These are phyloP conservation scores for Ptychadena robeensis DNA, from an alignment of 2,797 vertebrate genomes.

Conservation along the genomic window DNA sequence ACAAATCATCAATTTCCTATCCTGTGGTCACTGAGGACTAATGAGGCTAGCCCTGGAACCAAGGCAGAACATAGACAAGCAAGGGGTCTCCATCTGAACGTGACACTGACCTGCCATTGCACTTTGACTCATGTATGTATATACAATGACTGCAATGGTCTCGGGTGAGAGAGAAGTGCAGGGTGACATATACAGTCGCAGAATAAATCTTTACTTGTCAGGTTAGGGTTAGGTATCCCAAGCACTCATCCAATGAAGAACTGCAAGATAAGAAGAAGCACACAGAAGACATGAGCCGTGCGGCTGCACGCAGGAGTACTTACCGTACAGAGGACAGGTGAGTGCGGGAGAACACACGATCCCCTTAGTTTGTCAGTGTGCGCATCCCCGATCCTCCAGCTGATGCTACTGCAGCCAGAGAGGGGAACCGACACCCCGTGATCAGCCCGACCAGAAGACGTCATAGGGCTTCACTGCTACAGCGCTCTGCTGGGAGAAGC, in stretches of 20 bases:
- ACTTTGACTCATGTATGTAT: not conserved
- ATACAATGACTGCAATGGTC: not conserved
- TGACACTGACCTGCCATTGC: not conserved
- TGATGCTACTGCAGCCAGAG: constrained; percentile 29
- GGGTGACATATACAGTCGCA: not conserved
- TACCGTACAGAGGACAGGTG: not conserved
- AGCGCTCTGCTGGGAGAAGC: not conserved
- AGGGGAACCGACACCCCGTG: constrained; percentile 45
- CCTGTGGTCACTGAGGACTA: not conserved
- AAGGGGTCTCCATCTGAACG: not conserved
- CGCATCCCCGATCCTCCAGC: constrained; percentile 35
- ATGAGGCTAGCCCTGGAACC: not conserved
- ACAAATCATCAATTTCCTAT: not conserved
- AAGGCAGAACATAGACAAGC: not conserved
- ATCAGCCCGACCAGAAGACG: constrained; percentile 38
- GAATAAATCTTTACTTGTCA: not conserved
- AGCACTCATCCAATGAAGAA: not conserved
- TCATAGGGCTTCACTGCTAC: constrained; percentile 21
- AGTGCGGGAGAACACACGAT: not conserved
- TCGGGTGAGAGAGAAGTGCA: not conserved
- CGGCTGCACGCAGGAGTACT: not conserved
- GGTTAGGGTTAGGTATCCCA: not conserved
- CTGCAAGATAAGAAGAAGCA: not conserved
- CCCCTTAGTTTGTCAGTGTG: constrained; percentile 28
- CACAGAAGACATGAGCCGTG: not conserved